Base-by-base conservation (phyloP, 2,113 vertebrate species). In the Corythornis vintsioides region DNA sequence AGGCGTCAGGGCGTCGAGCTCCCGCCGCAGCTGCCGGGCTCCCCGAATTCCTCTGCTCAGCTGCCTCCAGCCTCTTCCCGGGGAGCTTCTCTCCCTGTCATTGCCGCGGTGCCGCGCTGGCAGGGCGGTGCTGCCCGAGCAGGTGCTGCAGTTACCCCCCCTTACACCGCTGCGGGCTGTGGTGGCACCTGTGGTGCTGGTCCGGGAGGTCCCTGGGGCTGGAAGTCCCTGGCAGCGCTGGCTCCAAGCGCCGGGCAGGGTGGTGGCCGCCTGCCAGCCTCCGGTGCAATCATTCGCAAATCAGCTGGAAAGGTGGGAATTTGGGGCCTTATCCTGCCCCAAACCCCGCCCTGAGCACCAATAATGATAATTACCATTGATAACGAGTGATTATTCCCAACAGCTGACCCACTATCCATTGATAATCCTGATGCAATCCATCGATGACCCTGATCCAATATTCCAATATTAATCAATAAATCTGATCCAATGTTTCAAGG, bases 41-140 rank as follows among this genome's bases (percentile, higher is more conserved):
- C 57, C 24, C 5, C 22, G 25, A 53, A 96, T 96, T 96, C 94
- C 70, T 95, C 8, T 2, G 53, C 71, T 90, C 94, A 90, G 94
- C 93, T 95, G 95, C 92, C 50, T 73, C 57, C 55, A 26, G 42
- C 66, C 3, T 31, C 42, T 28, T 22, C 38, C 2, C 3, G 1
- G 87, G 70, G 31, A 72, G 78, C 13, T 38, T 50, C 59, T 75
- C 19, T 73, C 79, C 73, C 79, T 76, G 25, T 90, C 74, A 93
- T 90, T 86, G 38, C 72, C 5, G 13, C 0, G 15, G 89, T 83
- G 90, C 79, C 16, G 3, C 1, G 3, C 6, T 2, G 4, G 69
- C 67, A 48, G 80, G 70, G 61, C 1, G 13, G 66, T 60, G 90
- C 85, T 69, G 75, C 75, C 3, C 4, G 55, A 80, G 90, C 92